Evolutionary conservation across 2,888 invertebrate genomes (phyloP).

Genomic region (Ethmia dodecea): DNA sequence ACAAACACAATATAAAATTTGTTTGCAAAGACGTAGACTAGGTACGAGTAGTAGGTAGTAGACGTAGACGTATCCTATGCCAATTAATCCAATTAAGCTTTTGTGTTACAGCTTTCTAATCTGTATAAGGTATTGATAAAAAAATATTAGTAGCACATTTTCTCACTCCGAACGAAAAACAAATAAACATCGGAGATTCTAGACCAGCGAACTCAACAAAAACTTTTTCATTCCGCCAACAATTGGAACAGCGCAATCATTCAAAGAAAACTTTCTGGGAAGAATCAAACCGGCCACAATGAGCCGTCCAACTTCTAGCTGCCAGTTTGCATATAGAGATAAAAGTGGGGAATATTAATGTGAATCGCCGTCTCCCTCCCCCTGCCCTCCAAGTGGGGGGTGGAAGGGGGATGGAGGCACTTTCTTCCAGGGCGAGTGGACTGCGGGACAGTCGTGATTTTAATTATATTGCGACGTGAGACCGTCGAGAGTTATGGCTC

Average conservation of each 20-base stretch:
- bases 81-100: too few species aligned
- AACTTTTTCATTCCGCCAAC: slow-evolving; percentile 51
- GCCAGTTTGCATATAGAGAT: slow-evolving; percentile 79
- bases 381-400: slow-evolving; percentile 25
- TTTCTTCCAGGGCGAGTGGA: slow-evolving; percentile 67
- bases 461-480: slow-evolving; percentile 74
- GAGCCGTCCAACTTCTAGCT: slow-evolving; percentile 69
- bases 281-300: slow-evolving; percentile 72
- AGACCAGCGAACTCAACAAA: slow-evolving; percentile 49
- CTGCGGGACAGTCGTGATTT: slow-evolving; percentile 74
- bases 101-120: too few species aligned
- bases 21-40: too few species aligned
- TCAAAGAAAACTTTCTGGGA: slow-evolving; percentile 54
- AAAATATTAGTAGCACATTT: background rate
- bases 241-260: slow-evolving; percentile 75
- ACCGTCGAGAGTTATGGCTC: slow-evolving; percentile 58
- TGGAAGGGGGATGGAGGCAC: slow-evolving; percentile 37
- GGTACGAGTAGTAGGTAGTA: too few species aligned
- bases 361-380: slow-evolving; percentile 54
- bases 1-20: too few species aligned
- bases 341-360: slow-evolving; percentile 78
- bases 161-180: slow-evolving; percentile 7
- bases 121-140: background rate
- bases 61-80: too few species aligned
- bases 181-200: slow-evolving; percentile 50